A percentile compares a stretch with the other conserved stretches of the same genome.
Evolutionary conservation across 2,888 invertebrate genomes (phyloP).

Genomic region (Chloroclysta siterata): DNA sequence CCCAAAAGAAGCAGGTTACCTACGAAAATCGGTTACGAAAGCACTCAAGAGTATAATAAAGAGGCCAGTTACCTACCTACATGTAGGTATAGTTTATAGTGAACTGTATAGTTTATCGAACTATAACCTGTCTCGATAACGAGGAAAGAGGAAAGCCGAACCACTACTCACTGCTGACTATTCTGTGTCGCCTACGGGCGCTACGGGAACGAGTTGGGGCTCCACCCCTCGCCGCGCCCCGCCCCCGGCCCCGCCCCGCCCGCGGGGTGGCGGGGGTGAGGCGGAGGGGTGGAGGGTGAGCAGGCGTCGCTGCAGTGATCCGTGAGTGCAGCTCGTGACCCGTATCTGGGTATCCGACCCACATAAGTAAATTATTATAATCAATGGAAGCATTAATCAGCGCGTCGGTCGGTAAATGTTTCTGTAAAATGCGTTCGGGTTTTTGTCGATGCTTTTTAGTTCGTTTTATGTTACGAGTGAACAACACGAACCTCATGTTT

Average conservation of each 20-base stretch:
- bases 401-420: constrained; percentile 21
- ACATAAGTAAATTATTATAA: constrained; percentile 27
- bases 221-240: constrained; percentile 18
- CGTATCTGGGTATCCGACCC: constrained; percentile 21
- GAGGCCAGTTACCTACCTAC: constrained; percentile 21
- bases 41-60: constrained; percentile 22
- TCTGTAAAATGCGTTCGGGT: constrained; percentile 21
- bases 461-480: constrained; percentile 17
- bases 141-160: constrained; percentile 38
- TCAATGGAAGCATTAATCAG: constrained; percentile 30
- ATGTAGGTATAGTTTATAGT: constrained; percentile 14
- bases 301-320: constrained; percentile 12
- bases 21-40: constrained; percentile 4
- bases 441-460: constrained; percentile 16
- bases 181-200: constrained; percentile 11
- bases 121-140: constrained; percentile 27
- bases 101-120: constrained; percentile 17
- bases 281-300: not conserved
- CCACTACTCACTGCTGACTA: not conserved
- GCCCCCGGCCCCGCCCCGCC: constrained; percentile 34
- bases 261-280: not conserved
- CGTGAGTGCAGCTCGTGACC: constrained; percentile 29
- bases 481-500: constrained; percentile 18
- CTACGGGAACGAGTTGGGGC: constrained; percentile 7
- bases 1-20: not conserved